Evolutionary conservation across 30 jellyfish, hydroid and myxozoan genomes (phyloP).

Genomic region (Cassiopea xamachana): DNA sequence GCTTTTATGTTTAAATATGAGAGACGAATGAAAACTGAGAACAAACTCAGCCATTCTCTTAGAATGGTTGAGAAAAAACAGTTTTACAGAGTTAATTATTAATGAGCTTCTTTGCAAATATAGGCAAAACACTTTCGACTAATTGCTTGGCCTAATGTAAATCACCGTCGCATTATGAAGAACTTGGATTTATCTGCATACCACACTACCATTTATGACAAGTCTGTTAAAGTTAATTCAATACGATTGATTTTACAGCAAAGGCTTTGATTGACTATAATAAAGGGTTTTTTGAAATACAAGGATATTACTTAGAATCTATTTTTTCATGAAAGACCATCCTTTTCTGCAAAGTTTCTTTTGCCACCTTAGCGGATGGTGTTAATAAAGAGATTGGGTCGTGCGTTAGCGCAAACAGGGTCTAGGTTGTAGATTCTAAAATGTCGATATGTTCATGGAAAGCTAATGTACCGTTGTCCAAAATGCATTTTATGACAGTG

Average conservation of each 20-base stretch:
- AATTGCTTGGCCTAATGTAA: not conserved
- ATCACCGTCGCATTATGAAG: not conserved
- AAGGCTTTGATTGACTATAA: too few relatives aligned
- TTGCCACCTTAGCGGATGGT: too few relatives aligned
- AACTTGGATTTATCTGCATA: not conserved
- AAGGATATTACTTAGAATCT: too few relatives aligned
- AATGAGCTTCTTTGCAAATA: not conserved
- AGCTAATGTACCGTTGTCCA: too few relatives aligned
- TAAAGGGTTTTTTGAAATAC: too few relatives aligned
- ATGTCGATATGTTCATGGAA: too few relatives aligned
- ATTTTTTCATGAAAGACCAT: too few relatives aligned
- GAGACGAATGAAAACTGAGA: not conserved
- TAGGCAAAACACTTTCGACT: not conserved
- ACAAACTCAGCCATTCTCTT: not conserved
- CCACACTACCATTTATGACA: not conserved
- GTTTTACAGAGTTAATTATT: not conserved
- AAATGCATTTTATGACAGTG: too few relatives aligned
- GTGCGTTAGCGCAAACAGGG: too few relatives aligned
- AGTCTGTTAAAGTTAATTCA: not conserved
- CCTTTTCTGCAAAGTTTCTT: too few relatives aligned
- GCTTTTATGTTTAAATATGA: not conserved
- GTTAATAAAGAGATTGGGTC: too few relatives aligned
- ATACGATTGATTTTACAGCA: not conserved
- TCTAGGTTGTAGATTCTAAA: too few relatives aligned
- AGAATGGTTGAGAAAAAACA: not conserved